These are phyloP conservation scores for Drosophila serrata DNA, from an alignment of 1,140 invertebrate genomes.

Conservation along the genomic window DNA sequence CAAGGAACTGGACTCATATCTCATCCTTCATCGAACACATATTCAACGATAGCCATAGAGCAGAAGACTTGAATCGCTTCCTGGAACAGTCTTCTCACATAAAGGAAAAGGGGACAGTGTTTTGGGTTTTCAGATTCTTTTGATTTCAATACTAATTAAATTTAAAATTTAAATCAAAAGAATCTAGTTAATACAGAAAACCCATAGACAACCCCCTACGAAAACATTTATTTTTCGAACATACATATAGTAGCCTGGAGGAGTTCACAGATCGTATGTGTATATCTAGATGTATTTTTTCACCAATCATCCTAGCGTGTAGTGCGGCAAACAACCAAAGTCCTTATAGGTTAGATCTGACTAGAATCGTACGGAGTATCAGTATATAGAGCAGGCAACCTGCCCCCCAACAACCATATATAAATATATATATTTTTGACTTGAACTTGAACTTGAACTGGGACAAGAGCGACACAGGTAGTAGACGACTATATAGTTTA, in stretches of 20 bases:
- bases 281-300: constrained; percentile 79
- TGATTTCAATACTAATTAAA: not conserved
- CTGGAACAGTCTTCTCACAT: constrained; percentile 41
- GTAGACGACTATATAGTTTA: constrained; percentile 65
- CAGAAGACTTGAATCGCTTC: constrained; percentile 40
- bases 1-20: constrained; percentile 59
- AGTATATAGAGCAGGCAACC: constrained; percentile 44
- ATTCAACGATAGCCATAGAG: constrained; percentile 77
- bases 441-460: constrained; percentile 50
- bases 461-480: constrained; percentile 47
- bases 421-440: constrained; percentile 65
- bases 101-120: not conserved
- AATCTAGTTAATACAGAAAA: not conserved
- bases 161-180: constrained; percentile 5
- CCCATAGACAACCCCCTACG: not conserved
- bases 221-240: constrained; percentile 50
- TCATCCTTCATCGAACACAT: constrained; percentile 63
- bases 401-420: constrained; percentile 16
- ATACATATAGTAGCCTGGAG: constrained; percentile 14
- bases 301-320: constrained; percentile 81
- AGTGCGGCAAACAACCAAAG: constrained; percentile 83
- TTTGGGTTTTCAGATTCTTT: constrained; percentile 9
- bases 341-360: constrained; percentile 77
- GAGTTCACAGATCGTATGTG: constrained; percentile 34
- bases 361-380: constrained; percentile 48